Evolutionary conservation across 2,888 invertebrate genomes (phyloP), one percentile per base, ranked within the genome.

Genomic region (Dolichomitus sp.): DNA sequence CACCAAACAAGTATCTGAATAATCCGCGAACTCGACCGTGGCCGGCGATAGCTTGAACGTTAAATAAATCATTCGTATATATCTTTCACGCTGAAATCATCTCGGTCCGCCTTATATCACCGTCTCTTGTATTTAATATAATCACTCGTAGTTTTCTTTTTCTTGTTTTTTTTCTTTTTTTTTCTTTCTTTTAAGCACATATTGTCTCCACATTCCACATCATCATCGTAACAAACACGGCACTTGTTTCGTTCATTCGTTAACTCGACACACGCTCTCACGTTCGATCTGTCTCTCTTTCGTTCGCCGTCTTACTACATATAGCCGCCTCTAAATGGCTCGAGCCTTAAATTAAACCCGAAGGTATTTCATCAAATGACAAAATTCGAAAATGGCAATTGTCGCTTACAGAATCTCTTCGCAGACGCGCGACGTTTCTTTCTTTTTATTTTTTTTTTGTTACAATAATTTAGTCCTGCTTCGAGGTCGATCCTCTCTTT

Each of bases 261-360:
- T 30, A 30, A 23, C 23, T 30, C 23, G 30, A 74, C 40, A 37
- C 65, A 59, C 72, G 57, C 68, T 17, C 59, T 33, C 30, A 65
- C 45, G 17, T 45, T 48, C 45, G n/a, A 37, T 61, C 50, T 37
- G 37, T 80, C 84, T 84, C 85, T 81, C 82, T 70, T 59, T 37
- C 86, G 84, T 57, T 59, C 78, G 42, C 73, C 79, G 42, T 75
- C 50, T 70, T 40, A 54, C 50, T 76, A 80, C 74, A 74, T 82
- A 81, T 82, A 81, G 84, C 83, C 81, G 68, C 79, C 81, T 81
- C 80, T 80, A 83, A 70, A 84, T 80, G 83, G 61, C 81, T 84
- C 80, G 79, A 80, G 83, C 81, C 81, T 66, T 45, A 68, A 79
- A 79, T 70, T 72, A 59, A 50, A 72, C 68, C 66, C 75, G 66